A percentile compares a stretch with the other conserved stretches of the same genome.
These are phyloP conservation scores for Gymnothorax javanicus DNA, from an alignment of 2,797 vertebrate species.

Conservation along the genomic window DNA sequence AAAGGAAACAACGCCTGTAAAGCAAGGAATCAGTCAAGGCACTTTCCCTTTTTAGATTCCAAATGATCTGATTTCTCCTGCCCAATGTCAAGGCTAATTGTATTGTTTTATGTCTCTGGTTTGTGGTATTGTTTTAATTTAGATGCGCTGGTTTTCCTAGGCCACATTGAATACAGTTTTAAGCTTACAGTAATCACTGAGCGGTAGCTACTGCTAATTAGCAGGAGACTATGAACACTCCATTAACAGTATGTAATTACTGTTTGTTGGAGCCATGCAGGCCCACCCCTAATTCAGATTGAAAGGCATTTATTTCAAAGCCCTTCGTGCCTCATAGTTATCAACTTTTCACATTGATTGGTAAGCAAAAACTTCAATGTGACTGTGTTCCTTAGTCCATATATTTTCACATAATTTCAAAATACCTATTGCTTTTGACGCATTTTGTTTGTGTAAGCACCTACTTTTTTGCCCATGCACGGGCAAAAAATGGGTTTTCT, in stretches of 20 bases:
- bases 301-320: background rate
- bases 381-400: no score
- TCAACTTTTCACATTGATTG: background rate
- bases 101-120: slow-evolving; percentile 69
- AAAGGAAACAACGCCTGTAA: slow-evolving; percentile 64
- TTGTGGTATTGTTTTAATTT: slow-evolving; percentile 58
- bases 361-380: background rate
- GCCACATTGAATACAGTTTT: slow-evolving; percentile 16
- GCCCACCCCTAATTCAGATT: background rate
- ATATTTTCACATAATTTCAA: no score
- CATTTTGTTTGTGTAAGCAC: no score
- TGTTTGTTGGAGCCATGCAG: background rate
- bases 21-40: slow-evolving; percentile 63
- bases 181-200: background rate
- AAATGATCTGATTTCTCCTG: slow-evolving; percentile 67
- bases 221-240: slow-evolving; percentile 43
- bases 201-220: slow-evolving; percentile 46
- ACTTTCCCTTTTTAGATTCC: slow-evolving; percentile 59
- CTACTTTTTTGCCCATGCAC: no score
- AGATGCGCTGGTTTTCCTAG: slow-evolving; percentile 27
- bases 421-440: no score
- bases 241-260: slow-evolving; percentile 21
- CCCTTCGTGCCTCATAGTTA: background rate
- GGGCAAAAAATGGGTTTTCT: no score
- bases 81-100: slow-evolving; percentile 66